Conservation (phyloP, 2,888 invertebrate genomes). For the Eilema griseolum region DNA sequence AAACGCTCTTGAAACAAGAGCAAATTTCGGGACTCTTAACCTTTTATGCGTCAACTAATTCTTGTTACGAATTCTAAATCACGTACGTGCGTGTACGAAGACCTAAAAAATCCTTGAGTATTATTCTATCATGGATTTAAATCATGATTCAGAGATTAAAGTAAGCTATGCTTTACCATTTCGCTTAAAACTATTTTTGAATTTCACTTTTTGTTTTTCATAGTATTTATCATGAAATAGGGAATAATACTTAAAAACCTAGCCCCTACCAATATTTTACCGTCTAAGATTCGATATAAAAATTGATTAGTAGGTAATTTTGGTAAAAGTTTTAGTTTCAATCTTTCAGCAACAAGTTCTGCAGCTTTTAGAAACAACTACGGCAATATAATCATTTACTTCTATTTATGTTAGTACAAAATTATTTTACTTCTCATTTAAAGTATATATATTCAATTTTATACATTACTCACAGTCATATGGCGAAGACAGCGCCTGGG, state of each 20-base stretch:
- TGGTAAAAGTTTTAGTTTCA: no score
- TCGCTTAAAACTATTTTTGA: no score
- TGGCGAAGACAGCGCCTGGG: conserved; percentile 69
- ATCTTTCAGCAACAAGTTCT: no score
- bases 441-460: conserved; percentile 5
- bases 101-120: conserved; percentile 33
- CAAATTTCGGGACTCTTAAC: conserved; percentile 6
- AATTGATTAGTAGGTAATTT: no score
- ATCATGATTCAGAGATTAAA: neutral
- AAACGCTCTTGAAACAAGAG: neutral
- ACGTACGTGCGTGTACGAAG: neutral
- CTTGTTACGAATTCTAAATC: conserved; percentile 5
- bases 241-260: neutral
- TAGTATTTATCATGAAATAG: neutral
- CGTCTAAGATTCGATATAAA: no score
- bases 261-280: no score
- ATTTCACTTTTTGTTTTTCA: neutral
- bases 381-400: no score
- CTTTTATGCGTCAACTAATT: conserved; percentile 7
- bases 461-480: conserved; percentile 71
- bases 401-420: no score
- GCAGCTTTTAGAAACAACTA: no score
- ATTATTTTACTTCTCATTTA: conserved; percentile 14
- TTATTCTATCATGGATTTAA: neutral
- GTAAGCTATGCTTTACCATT: neutral